Evolutionary conservation across 2,888 invertebrate genomes (phyloP), one percentile per base, ranked within the genome.

Genomic region (Xestobium rufovillosum): DNA sequence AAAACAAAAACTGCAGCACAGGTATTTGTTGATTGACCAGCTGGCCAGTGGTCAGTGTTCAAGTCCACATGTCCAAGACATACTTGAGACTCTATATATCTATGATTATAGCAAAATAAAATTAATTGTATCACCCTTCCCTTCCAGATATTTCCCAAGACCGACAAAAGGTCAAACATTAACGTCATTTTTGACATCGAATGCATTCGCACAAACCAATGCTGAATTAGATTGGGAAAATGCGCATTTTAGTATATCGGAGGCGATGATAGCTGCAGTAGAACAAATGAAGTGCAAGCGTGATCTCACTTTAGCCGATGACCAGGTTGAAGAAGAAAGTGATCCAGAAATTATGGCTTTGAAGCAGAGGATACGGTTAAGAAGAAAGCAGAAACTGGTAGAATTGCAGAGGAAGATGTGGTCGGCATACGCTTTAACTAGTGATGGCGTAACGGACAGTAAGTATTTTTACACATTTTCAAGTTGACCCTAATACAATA

Each of bases 221-320:
- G 86, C 84, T 1, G 84, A 85, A 54, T 65, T 87, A 39, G 87
- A 87, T 53, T 67, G 86, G 55, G 88, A 89, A 66, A 88, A 88
- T 66, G 86, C 87, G 1, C 88, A 89, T 66, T 88, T 89, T 60
- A 80, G 77, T 53, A 79, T 88, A 43, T 84, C 83, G 2, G 88
- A 89, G 63, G 85, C 85, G 0, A 76, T 88, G 56, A 88, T 88
- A 44, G 76, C 84, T 4, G 86, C 84, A 9, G 83, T 87, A 45
- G 87, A 87, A 56, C 78, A 80, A 54, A 71, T 80, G 4, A 78
- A 78, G 56, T 80, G 78, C 57, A 74, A 73, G 31, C 65, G 67
- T 27, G 65, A 70, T 43, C 61, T 69, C 36, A 63, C 66, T 37
- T 45, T 69, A 28, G 58, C 59, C 8, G 70, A 72, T 37, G 72